These are phyloP conservation scores for Apteryx mantelli DNA, from an alignment of 2,113 vertebrate species.

Conservation along the genomic window DNA sequence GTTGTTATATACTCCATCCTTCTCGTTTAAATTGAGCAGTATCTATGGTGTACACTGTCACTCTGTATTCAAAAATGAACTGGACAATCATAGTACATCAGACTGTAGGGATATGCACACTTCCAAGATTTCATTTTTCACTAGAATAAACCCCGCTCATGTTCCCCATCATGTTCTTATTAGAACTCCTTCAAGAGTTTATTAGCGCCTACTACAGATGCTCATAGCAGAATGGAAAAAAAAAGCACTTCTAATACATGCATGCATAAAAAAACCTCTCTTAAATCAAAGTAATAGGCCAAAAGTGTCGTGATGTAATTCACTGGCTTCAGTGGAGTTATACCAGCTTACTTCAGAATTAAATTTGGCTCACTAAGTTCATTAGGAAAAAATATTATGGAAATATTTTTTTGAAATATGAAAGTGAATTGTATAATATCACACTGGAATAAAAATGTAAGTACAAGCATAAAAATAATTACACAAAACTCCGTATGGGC, in stretches of 20 bases:
- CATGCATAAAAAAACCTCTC: neutral
- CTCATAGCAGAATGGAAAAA: neutral
- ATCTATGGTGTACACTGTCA: neutral
- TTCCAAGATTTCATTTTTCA: neutral
- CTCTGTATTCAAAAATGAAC: neutral
- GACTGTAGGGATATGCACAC: neutral
- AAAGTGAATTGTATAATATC: neutral
- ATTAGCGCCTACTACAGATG: neutral
- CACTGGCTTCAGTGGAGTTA: neutral
- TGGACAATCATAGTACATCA: neutral
- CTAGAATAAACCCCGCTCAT: neutral
- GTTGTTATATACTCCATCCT: neutral
- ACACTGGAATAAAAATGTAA: neutral
- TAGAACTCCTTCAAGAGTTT: neutral
- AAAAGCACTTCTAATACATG: neutral
- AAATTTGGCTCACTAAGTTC: slow-evolving; percentile 1
- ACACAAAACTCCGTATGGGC: neutral
- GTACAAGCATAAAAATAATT: neutral
- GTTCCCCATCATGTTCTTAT: neutral
- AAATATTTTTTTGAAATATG: neutral
- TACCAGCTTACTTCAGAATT: neutral
- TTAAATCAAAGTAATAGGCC: neutral
- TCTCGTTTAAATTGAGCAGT: neutral
- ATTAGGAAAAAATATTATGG: neutral
- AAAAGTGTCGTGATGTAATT: neutral